Evolutionary conservation across 2,797 vertebrate species (phyloP), one percentile per base, ranked within the genome.

Genomic region (Galago senegalensis): DNA sequence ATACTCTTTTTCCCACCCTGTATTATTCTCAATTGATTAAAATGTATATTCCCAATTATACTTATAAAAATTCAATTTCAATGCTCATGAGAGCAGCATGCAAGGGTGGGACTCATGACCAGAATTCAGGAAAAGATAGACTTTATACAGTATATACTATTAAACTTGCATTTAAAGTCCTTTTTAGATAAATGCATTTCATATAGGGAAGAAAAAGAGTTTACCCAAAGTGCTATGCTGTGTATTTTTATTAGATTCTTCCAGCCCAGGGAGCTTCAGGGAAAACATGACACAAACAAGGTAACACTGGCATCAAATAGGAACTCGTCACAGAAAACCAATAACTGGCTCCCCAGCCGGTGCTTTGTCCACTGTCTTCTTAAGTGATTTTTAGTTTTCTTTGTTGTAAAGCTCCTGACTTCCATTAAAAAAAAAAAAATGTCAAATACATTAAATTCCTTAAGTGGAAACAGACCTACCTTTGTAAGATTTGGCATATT

Each of bases 41-140:
- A 96, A 43, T 69, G 29, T 84, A 83, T 20, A 58, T 18, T 75
- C 53, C 7, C 11, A 77, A 77, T 73, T 87, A 82, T 34, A 91
- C 20, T 75, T 70, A 91, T 46, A 87, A 93, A 72, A 89, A 85
- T 90, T 65, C 37, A 63, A 75, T 65, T 60, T 88, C 75, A 94
- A 83, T 40, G n/a, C 10, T 93, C 49, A 46, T 0, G 12, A 82
- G 31, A 83, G 49, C 77, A 83, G 81, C 5, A 91, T 1, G 81
- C 11, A 70, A 46, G 29, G 25, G 16, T 69, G 27, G 70, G 37
- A 61, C 11, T 61, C 17, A 17, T 43, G 25, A n/a, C 21, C 29
- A 89, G 60, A 49, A 79, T 34, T 88, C 56, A 73, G 46, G 27
- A 23, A 49, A 77, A 80, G 49, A 67, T 2, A 76, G 25, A 40